A percentile compares a stretch with the other conserved stretches of the same genome.
phyloP scores from a whole-genome alignment of 2,113 vertebrate genomes.

The Apistogramma diplotaenia region DNA sequence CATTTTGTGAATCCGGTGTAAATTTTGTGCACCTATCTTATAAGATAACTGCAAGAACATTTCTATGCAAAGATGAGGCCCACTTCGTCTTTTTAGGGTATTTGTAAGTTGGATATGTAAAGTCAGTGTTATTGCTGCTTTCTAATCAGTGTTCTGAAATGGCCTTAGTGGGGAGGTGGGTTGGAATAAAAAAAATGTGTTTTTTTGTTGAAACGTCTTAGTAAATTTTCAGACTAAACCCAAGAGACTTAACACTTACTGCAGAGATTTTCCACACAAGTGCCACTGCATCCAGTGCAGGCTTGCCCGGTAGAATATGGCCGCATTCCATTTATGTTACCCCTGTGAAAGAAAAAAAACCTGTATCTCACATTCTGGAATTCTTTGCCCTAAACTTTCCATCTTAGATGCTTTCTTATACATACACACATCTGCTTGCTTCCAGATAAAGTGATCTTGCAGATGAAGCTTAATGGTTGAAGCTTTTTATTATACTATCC shows the following conservation, averaged over 20 bases:
- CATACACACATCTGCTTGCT: not conserved
- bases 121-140: not conserved
- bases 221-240: not conserved
- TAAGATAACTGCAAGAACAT: not conserved
- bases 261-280: slow-evolving; percentile 71
- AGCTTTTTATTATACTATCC: not conserved
- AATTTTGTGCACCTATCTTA: not conserved
- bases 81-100: not conserved
- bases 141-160: not conserved
- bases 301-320: slow-evolving; percentile 58
- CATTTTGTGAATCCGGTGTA: not conserved
- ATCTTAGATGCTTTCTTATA: not conserved
- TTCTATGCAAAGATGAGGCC: not conserved
- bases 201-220: not conserved
- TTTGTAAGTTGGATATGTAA: too few species aligned
- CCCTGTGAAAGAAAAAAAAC: slow-evolving; percentile 41
- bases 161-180: not conserved
- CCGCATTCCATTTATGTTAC: not conserved
- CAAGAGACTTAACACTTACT: slow-evolving; percentile 67
- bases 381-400: not conserved
- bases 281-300: slow-evolving; percentile 64
- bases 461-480: not conserved
- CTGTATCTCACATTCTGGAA: not conserved
- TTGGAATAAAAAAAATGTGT: too few species aligned
- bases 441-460: not conserved